A percentile compares a stretch with the other conserved stretches of the same genome.
phyloP scores from a whole-genome alignment of 2,113 vertebrate species.

The Ciconia boyciana region DNA sequence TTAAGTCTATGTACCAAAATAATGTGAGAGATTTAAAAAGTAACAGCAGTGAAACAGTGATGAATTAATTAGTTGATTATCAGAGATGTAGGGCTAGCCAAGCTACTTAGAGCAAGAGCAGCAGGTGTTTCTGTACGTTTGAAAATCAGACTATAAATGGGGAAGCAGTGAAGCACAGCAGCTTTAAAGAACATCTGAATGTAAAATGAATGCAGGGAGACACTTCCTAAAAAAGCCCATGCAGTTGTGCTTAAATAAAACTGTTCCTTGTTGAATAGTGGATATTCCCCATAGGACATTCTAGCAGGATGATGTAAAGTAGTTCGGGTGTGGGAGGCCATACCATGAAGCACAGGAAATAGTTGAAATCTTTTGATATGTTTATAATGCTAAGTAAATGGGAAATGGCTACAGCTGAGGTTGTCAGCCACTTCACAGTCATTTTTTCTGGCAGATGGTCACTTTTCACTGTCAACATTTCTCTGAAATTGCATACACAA shows the following conservation, averaged over 20 bases:
- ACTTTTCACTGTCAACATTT: slow-evolving; percentile 31
- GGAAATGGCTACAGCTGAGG: slow-evolving; percentile 60
- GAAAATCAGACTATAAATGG: background rate
- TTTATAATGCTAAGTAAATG: slow-evolving; percentile 76
- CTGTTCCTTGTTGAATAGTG: slow-evolving; percentile 60
- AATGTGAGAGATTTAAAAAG: background rate
- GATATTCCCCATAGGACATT: slow-evolving; percentile 72
- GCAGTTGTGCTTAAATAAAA: slow-evolving; percentile 58
- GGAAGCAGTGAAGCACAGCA: background rate
- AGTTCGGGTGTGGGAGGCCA: slow-evolving; percentile 73
- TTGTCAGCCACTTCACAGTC: slow-evolving; percentile 65
- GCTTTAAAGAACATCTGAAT: background rate
- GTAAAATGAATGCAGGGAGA: background rate
- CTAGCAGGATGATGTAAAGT: slow-evolving; percentile 77
- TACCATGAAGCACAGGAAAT: slow-evolving; percentile 79
- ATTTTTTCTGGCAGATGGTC: slow-evolving; percentile 62
- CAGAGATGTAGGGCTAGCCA: background rate
- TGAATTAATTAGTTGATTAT: background rate
- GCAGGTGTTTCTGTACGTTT: background rate
- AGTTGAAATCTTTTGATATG: slow-evolving; percentile 75
- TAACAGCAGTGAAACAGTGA: background rate
- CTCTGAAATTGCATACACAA: slow-evolving; percentile 16
- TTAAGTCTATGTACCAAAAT: background rate
- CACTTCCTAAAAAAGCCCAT: background rate
- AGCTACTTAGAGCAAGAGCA: background rate